phyloP scores from a whole-genome alignment of 2,797 vertebrate species.

The Macropus fuliginosus region DNA sequence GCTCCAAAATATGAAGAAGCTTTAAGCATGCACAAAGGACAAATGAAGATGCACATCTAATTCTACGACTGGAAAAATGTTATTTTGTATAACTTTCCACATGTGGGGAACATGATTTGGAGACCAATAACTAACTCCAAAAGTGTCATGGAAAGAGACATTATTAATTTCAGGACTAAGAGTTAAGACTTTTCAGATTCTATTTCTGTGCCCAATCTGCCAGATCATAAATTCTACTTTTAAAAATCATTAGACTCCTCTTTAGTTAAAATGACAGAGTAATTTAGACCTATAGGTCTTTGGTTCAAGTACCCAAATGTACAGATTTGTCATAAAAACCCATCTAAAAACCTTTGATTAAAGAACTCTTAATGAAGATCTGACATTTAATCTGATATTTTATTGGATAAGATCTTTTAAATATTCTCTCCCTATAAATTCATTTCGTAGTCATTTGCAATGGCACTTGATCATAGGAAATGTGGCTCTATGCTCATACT shows the following conservation, averaged over 20 bases:
- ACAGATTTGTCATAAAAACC: conserved; percentile 74
- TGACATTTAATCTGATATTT: conserved; percentile 79
- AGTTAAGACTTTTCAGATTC: conserved; percentile 59
- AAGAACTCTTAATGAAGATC: conserved; percentile 72
- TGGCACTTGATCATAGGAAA: conserved; percentile 68
- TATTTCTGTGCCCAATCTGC: conserved; percentile 15
- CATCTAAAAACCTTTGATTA: conserved; percentile 65
- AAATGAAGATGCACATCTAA: conserved; percentile 7
- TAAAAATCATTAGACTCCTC: conserved; percentile 67
- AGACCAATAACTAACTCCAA: background rate
- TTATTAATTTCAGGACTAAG: conserved; percentile 33
- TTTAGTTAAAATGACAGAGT: conserved; percentile 63
- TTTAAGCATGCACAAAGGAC: background rate
- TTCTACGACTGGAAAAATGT: background rate
- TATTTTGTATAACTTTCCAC: conserved; percentile 19
- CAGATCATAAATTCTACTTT: conserved; percentile 63
- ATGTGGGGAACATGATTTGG: conserved; percentile 57
- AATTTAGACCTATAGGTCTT: conserved; percentile 54
- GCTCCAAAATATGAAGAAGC: conserved; percentile 10
- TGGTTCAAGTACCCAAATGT: conserved; percentile 67
- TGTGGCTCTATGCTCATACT: conserved; percentile 61
- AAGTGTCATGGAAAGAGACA: conserved; percentile 43
- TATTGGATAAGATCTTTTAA: conserved; percentile 73
- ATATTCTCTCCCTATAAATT: conserved; percentile 71
- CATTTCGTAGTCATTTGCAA: conserved; percentile 67